Conservation (phyloP, 2,113 vertebrate species). For the Suricata suricatta region DNA sequence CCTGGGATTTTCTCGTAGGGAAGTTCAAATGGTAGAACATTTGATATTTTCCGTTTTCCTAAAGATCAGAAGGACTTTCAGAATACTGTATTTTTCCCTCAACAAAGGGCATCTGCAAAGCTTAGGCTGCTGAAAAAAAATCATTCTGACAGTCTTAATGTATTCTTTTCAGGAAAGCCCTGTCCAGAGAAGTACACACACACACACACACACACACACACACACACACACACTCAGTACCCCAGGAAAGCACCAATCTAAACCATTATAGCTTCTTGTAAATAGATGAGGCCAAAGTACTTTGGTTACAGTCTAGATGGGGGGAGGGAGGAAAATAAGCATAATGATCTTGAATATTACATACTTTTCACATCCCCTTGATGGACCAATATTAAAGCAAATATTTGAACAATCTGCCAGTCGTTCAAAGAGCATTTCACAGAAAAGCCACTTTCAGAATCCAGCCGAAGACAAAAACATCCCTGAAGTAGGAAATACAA, state of each 20-base stretch:
- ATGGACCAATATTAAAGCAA: constrained; percentile 63
- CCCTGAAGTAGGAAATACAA: background rate
- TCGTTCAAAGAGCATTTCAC: constrained; percentile 51
- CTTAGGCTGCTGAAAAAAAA: constrained; percentile 80
- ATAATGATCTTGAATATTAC: constrained; percentile 28
- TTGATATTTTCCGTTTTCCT: constrained; percentile 81
- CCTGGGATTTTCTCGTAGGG: constrained; percentile 62
- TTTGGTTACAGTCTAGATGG: constrained; percentile 69
- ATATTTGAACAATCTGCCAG: constrained; percentile 61
- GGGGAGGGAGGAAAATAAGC: background rate
- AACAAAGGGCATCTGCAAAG: constrained; percentile 76
- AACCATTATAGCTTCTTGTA: constrained; percentile 71
- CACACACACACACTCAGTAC: constrained; percentile 54
- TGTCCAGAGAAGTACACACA: constrained; percentile 65
- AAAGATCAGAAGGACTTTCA: constrained; percentile 76
- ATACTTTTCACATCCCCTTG: constrained; percentile 58
- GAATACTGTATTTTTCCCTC: constrained; percentile 76
- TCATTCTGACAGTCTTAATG: constrained; percentile 80
- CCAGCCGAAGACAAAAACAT: constrained; percentile 45
- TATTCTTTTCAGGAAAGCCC: constrained; percentile 79
- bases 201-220: background rate
- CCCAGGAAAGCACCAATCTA: constrained; percentile 72
- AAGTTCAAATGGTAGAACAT: constrained; percentile 66
- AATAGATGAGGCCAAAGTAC: constrained; percentile 72
- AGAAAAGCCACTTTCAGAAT: constrained; percentile 27